phyloP scores from a whole-genome alignment of 92 coral and sea anemone genomes.

The Siderastrea radians region DNA sequence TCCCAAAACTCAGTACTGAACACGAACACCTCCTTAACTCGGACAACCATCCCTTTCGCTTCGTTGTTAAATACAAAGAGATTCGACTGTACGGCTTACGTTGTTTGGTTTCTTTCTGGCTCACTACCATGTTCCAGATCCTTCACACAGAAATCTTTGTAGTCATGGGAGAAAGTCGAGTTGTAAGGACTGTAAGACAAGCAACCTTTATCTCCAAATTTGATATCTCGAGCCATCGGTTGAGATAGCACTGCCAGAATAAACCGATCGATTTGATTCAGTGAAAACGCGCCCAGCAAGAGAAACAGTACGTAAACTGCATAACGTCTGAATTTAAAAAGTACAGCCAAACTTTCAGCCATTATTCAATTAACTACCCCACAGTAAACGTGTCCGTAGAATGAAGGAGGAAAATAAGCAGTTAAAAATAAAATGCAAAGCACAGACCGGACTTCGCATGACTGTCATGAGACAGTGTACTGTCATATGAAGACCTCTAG shows the following conservation, averaged over 20 bases:
- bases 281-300: slow-evolving; percentile 76
- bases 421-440: neutral
- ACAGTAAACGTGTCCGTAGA: too few relatives aligned
- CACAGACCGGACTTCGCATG: neutral
- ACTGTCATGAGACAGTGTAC: slow-evolving; percentile 3
- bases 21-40: too few relatives aligned
- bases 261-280: slow-evolving; percentile 90
- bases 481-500: too few relatives aligned
- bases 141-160: slow-evolving; percentile 80
- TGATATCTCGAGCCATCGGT: slow-evolving; percentile 93
- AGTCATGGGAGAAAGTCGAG: slow-evolving; percentile 60
- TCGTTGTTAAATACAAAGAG: too few relatives aligned
- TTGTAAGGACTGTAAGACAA: slow-evolving; percentile 81
- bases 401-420: neutral
- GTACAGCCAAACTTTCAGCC: slow-evolving; percentile 66
- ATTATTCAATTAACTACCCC: slow-evolving; percentile 20
- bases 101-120: slow-evolving; percentile 80
- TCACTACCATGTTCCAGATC: slow-evolving; percentile 62
- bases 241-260: slow-evolving; percentile 84
- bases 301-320: slow-evolving; percentile 85
- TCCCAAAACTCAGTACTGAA: too few relatives aligned
- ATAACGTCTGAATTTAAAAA: slow-evolving; percentile 79
- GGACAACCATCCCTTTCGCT: too few relatives aligned
- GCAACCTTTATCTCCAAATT: slow-evolving; percentile 97
- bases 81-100: slow-evolving; percentile 68